Base-by-base conservation (phyloP, 1,140 invertebrate species). In the Cyclina sinensis region DNA sequence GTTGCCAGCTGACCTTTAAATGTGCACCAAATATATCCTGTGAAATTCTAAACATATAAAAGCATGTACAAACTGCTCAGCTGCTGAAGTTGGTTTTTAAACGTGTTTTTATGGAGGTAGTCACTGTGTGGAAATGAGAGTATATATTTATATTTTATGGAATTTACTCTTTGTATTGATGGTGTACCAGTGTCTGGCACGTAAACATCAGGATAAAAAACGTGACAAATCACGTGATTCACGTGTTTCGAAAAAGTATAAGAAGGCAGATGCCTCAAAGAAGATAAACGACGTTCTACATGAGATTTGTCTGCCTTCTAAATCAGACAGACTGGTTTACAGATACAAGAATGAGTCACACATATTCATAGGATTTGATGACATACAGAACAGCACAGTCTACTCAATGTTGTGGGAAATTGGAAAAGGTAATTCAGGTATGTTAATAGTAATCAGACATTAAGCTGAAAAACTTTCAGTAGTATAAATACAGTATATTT, bases 351-450 rank as follows among this genome's bases (percentile, higher is more conserved):
- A 87, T 65, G 39, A 79, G 32, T 65, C 85, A 11, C 39, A 80
- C 48, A 80, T 87, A 48, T 78, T 70, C 27, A 70, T 87, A 24
- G 85, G 74, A 32, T 87, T 87, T 80, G 85, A 87, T 70, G 73
- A 59, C n/a, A 12, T 78, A 39, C 12, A 59, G 21, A 24, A 51
- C 4, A 39, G 54, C 27, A 51, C 59, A 51, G 59, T 87, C 18
- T 68, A 79, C 30, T 46, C 59, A n/a, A 87, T 87, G 74, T 21
- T 46, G 18, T 87, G 85, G 85, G 18, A 70, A 12, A 68, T 87
- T n/a, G 51, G 68, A 11, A 24, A 4, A 68, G 43, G n/a, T 24
- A 81, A 81, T 54, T 35, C 32, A 81, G 79, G 79, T 81, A 43
- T 43, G 43, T 7, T 43, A 43, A 43, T 43, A 43, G 43, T 43